Evolutionary conservation across 2,888 invertebrate genomes (phyloP), one percentile per base, ranked within the genome.

Genomic region (Volucella inanis): DNA sequence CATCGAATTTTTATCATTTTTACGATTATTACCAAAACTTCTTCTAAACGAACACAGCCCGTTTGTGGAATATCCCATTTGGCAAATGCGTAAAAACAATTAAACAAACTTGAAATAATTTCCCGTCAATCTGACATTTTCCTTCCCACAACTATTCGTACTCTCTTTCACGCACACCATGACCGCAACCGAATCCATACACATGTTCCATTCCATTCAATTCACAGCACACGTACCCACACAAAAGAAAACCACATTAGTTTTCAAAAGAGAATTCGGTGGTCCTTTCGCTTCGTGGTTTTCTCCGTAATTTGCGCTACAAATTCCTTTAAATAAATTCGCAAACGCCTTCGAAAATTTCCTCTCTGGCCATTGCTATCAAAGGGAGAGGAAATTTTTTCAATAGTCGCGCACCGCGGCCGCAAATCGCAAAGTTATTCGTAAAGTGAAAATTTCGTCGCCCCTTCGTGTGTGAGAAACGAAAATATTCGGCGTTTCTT

Each of bases 401-500:
- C 52, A 41, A 49, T 31, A 31, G 6, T 55, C 8, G 15, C 49
- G 3, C 39, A 52, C 52, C 52, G 61, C 62, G 43, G 45, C 39
- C 22, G 71, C 43, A 38, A 50, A 10, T 57, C 49, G 47, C 8
- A 41, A 47, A 65, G 47, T 75, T 22, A 47, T 31, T 84, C 31
- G 59, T 38, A 71, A 79, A 84, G 79, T 79, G 80, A 84, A 85
- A 85, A 81, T 81, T 85, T 77, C 47, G 38, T 80, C 71, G 81
- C 71, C 57, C 70, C 61, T 80, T n/a, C 55, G 85, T 85, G 79
- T 75, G 76, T 72, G 81, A 85, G 76, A 85, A 22, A 85, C 64
- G 81, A 85, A 85, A 81, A 85, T 85, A 85, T 81, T 77, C 85
- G 85, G 85, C 85, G 76, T 85, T 85, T 81, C 72, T 85, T 68